phyloP scores from a whole-genome alignment of 2,113 vertebrate genomes.

The Struthio camelus region DNA sequence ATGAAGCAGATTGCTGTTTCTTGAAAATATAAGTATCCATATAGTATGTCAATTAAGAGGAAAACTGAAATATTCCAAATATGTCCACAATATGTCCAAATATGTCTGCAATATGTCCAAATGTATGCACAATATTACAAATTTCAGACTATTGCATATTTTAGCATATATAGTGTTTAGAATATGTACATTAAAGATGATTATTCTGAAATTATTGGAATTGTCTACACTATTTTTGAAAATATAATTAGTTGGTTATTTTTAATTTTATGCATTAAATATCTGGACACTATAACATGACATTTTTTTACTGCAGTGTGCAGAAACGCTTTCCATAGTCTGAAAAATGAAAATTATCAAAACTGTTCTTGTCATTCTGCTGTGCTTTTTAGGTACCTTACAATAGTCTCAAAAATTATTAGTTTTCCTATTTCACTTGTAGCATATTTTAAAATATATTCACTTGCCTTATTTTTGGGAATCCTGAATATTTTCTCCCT shows the following conservation, averaged over 20 bases:
- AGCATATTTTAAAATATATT: background rate
- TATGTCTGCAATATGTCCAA: conserved; percentile 84
- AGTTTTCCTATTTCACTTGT: background rate
- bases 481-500: background rate
- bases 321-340: background rate
- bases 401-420: background rate
- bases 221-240: conserved; percentile 22
- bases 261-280: conserved; percentile 36
- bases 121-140: conserved; percentile 80
- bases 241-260: background rate
- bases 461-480: background rate
- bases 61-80: conserved; percentile 81
- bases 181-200: conserved; percentile 54
- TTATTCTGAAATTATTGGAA: conserved; percentile 42
- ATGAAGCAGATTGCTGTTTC: conserved; percentile 76
- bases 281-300: background rate
- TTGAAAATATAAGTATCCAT: conserved; percentile 78
- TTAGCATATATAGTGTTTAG: conserved; percentile 71
- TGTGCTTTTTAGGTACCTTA: background rate
- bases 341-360: background rate
- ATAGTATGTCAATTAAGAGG: conserved; percentile 80
- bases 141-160: conserved; percentile 74
- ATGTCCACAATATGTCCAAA: conserved; percentile 83
- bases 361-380: background rate
- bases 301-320: background rate